These are phyloP conservation scores for Porites lobata DNA, from an alignment of 92 coral and sea anemone genomes.

Conservation along the genomic window DNA sequence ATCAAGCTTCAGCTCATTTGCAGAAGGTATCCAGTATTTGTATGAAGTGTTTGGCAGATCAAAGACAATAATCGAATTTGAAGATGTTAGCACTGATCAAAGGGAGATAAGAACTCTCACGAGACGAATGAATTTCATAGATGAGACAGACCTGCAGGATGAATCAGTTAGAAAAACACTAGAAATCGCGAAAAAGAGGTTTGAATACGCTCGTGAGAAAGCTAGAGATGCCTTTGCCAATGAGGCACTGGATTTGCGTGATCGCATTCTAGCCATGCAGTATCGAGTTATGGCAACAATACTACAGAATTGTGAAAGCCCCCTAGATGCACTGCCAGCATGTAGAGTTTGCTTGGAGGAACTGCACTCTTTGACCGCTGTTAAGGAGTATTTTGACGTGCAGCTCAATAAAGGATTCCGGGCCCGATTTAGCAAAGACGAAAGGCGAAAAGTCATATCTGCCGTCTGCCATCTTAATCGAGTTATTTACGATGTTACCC, in stretches of 20 bases:
- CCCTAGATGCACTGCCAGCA: background rate
- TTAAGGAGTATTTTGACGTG: background rate
- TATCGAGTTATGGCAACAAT: constrained; percentile 13
- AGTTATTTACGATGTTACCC: constrained; percentile 23
- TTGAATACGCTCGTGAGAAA: constrained; percentile 13
- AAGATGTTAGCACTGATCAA: background rate
- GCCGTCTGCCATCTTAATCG: constrained; percentile 11
- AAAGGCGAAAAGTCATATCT: background rate
- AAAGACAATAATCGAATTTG: background rate
- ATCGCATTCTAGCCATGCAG: constrained; percentile 44
- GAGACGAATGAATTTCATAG: background rate
- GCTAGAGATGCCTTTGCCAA: constrained; percentile 43
- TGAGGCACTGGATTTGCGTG: constrained; percentile 19
- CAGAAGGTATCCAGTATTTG: background rate
- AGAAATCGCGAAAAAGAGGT: constrained; percentile 4
- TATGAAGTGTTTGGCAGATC: constrained; percentile 9
- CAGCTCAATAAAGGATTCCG: background rate
- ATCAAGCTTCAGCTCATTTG: constrained; percentile 9
- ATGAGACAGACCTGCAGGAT: background rate
- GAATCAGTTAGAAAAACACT: background rate
- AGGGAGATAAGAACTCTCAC: background rate
- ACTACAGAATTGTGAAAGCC: background rate
- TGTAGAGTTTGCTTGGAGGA: constrained; percentile 29
- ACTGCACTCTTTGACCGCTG: constrained; percentile 26
- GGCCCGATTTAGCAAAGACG: constrained; percentile 12